Evolutionary conservation across 2,888 invertebrate species (phyloP).

Genomic region (Agrotis clavis): DNA sequence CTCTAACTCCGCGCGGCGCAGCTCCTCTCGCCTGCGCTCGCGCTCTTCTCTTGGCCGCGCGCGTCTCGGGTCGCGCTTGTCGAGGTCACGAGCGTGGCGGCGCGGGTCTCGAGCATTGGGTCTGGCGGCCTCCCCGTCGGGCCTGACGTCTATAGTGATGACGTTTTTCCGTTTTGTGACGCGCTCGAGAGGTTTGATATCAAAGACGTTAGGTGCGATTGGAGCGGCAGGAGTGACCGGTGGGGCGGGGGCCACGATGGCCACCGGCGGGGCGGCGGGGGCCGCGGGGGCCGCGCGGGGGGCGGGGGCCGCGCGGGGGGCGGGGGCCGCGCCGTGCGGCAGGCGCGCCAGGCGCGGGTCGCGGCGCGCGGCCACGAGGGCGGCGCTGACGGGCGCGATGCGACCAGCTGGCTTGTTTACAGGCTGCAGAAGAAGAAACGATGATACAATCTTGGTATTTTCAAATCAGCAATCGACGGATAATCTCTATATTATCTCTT

Average conservation of each 20-base stretch:
- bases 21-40: slow-evolving; percentile 65
- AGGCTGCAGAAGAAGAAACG: slow-evolving; percentile 77
- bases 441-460: slow-evolving; percentile 26
- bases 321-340: slow-evolving; percentile 75
- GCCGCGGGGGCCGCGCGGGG: slow-evolving; percentile 34
- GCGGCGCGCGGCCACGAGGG: slow-evolving; percentile 79
- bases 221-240: slow-evolving; percentile 60
- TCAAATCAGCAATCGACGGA: neutral
- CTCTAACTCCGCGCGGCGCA: slow-evolving; percentile 58
- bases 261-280: slow-evolving; percentile 52
- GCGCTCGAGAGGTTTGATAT: slow-evolving; percentile 87
- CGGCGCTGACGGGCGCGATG: slow-evolving; percentile 83
- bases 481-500: too few relatives aligned
- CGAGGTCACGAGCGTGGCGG: slow-evolving; percentile 69
- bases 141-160: slow-evolving; percentile 86
- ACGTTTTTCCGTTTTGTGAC: slow-evolving; percentile 86
- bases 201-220: slow-evolving; percentile 86
- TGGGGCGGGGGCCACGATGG: slow-evolving; percentile 65
- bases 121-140: slow-evolving; percentile 60
- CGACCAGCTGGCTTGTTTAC: slow-evolving; percentile 79
- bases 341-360: slow-evolving; percentile 75
- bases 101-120: slow-evolving; percentile 64
- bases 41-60: slow-evolving; percentile 43
- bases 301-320: slow-evolving; percentile 68
- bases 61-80: slow-evolving; percentile 64